Evolutionary conservation across 2,797 vertebrate genomes (phyloP).

Genomic region (Atherinosoma microstoma): DNA sequence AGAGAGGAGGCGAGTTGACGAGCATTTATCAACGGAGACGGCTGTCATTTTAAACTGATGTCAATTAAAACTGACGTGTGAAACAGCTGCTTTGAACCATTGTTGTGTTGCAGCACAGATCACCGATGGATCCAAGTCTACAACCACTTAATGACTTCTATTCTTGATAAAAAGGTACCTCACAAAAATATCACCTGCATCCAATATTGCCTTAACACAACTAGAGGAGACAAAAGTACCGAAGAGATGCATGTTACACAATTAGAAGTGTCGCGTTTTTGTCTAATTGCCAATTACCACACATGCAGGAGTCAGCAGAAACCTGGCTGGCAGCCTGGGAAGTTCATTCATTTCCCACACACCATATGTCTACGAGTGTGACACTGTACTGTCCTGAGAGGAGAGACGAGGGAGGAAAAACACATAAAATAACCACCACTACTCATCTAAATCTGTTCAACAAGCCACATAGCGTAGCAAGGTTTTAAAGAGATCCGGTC

Average conservation of each 20-base stretch:
- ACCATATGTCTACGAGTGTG: conserved; percentile 51
- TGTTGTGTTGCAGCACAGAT: neutral
- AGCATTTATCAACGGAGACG: neutral
- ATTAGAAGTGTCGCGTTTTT: conserved; percentile 14
- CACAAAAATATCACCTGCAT: neutral
- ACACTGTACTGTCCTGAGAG: conserved; percentile 38
- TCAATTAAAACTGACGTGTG: neutral
- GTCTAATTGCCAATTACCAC: conserved; percentile 32
- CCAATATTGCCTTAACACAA: neutral
- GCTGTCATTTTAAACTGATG: neutral
- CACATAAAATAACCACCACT: conserved; percentile 1
- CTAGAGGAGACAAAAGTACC: neutral
- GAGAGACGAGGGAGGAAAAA: conserved; percentile 15
- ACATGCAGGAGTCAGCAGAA: conserved; percentile 41
- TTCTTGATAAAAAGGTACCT: neutral
- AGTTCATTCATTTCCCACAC: conserved; percentile 51
- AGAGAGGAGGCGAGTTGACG: neutral
- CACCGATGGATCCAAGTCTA: neutral
- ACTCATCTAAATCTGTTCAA: conserved; percentile 9
- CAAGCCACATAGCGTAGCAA: conserved; percentile 13
- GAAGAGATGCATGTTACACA: conserved; percentile 25
- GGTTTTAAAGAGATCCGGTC: neutral
- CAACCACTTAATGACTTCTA: neutral
- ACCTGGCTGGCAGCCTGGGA: conserved; percentile 43
- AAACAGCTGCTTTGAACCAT: neutral